Evolutionary conservation across 2,888 invertebrate species (phyloP).

Genomic region (Acrocyrtus sp.): DNA sequence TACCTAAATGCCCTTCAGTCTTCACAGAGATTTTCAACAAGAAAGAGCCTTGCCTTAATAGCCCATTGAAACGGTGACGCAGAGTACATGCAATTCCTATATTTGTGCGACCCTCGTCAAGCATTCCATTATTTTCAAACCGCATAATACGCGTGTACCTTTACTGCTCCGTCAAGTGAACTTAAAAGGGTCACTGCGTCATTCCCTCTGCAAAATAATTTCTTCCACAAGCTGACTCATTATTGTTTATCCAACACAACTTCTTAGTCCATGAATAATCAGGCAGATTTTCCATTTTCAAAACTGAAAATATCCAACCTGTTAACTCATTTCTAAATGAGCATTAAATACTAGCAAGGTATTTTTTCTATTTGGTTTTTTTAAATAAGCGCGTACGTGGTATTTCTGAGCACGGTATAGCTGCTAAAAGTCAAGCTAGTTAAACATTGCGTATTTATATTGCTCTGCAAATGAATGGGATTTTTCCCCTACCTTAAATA

Average conservation of each 20-base stretch:
- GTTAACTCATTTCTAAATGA: too few species aligned
- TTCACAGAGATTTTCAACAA: conserved; percentile 6
- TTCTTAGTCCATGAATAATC: too few species aligned
- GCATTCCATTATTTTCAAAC: conserved; percentile 20
- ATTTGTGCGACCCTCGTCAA: conserved; percentile 16
- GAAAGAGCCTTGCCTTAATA: conserved; percentile 14
- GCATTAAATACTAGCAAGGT: too few species aligned
- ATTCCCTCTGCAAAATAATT: not conserved
- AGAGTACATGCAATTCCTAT: not conserved
- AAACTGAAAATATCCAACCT: too few species aligned
- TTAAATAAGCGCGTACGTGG: too few species aligned
- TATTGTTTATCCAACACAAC: too few species aligned
- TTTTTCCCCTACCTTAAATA: not conserved
- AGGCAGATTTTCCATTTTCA: too few species aligned
- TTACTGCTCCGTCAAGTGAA: too few species aligned
- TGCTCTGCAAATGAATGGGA: not conserved
- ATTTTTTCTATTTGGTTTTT: too few species aligned
- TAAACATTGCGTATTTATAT: not conserved
- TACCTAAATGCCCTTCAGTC: not conserved
- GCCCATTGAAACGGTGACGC: conserved; percentile 10
- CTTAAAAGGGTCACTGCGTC: not conserved
- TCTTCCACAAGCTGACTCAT: not conserved
- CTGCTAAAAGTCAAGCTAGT: too few species aligned
- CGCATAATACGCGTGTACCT: too few species aligned
- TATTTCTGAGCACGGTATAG: too few species aligned